Conservation (phyloP, 2,888 invertebrate species). For the Synanthedon myopaeformis region DNA sequence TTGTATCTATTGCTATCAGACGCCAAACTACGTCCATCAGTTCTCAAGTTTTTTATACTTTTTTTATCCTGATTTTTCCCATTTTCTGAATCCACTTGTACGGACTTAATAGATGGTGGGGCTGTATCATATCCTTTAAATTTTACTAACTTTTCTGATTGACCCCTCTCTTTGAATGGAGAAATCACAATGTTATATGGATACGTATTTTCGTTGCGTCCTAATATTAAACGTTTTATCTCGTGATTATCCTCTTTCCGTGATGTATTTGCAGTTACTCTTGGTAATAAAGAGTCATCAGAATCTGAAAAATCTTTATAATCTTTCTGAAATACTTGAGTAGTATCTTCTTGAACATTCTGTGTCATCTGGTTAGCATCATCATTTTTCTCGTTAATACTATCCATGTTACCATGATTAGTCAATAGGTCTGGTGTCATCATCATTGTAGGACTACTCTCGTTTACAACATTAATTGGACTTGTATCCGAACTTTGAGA, state of each 20-base stretch:
- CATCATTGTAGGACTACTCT: slow-evolving; percentile 18
- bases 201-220: slow-evolving; percentile 41
- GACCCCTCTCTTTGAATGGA: slow-evolving; percentile 38
- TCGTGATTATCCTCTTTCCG: slow-evolving; percentile 24
- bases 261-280: slow-evolving; percentile 26
- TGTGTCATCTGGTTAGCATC: not conserved
- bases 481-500: slow-evolving; percentile 64
- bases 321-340: slow-evolving; percentile 8
- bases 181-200: slow-evolving; percentile 59
- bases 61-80: slow-evolving; percentile 5
- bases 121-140: slow-evolving; percentile 23
- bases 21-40: not conserved
- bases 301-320: slow-evolving; percentile 42
- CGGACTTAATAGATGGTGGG: not conserved
- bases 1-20: slow-evolving; percentile 5
- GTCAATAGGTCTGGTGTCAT: slow-evolving; percentile 71
- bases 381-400: slow-evolving; percentile 17
- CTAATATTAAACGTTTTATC: slow-evolving; percentile 52
- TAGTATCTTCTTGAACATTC: slow-evolving; percentile 1
- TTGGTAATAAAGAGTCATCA: slow-evolving; percentile 38
- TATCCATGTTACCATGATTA: slow-evolving; percentile 64
- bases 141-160: slow-evolving; percentile 36
- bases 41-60: not conserved
- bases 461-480: slow-evolving; percentile 23
- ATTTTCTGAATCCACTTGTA: slow-evolving; percentile 11